These are phyloP conservation scores for Narcine bancroftii DNA, from an alignment of 2,113 vertebrate genomes.

Conservation along the genomic window DNA sequence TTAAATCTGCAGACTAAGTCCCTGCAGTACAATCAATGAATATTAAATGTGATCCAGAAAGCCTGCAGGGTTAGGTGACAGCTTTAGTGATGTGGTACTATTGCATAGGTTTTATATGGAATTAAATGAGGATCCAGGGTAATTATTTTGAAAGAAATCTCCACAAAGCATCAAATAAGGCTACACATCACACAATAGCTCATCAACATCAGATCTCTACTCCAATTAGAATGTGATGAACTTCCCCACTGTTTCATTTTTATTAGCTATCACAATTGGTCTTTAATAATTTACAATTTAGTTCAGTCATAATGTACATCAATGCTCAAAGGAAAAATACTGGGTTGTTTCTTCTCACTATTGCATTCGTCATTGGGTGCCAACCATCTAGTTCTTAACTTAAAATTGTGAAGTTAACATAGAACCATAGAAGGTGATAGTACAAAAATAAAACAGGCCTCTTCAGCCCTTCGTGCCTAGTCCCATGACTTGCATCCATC, in stretches of 20 bases:
- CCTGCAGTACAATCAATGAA: background rate
- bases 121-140: slow-evolving; percentile 2
- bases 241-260: background rate
- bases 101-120: background rate
- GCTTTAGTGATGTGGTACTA: background rate
- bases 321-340: background rate
- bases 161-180: background rate
- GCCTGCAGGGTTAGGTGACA: background rate
- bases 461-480: no score
- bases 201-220: background rate
- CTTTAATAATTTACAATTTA: background rate
- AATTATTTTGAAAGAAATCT: background rate
- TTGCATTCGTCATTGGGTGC: background rate
- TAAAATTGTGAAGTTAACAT: background rate
- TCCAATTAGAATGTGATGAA: background rate
- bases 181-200: background rate
- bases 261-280: background rate
- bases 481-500: no score
- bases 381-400: background rate
- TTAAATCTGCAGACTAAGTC: background rate
- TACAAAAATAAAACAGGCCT: no score
- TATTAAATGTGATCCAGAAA: background rate
- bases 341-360: background rate
- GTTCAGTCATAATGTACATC: background rate
- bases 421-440: no score